Evolutionary conservation across 2,888 invertebrate species (phyloP), one percentile per base, ranked within the genome.

Genomic region (Aelia acuminata): DNA sequence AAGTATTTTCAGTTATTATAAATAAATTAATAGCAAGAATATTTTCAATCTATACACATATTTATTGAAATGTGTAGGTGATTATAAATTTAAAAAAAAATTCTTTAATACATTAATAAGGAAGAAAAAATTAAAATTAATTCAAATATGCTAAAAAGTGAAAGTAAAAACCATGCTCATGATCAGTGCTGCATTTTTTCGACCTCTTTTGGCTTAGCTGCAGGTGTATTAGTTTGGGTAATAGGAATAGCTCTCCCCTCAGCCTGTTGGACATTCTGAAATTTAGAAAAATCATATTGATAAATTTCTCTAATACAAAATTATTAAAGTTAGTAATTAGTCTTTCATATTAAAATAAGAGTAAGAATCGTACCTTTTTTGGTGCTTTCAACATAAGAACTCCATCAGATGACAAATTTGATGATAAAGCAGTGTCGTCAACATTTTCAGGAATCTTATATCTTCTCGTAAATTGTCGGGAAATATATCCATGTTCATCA

Each of bases 401-500:
- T 0, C 92, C 93, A 88, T 92, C 92, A 22, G 92, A 90, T 22
- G 92, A 92, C 47, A 93, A 90, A 7, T 91, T 91, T 35, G 92
- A 92, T 5, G 90, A 91, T 31, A 93, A 90, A 8, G 91, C 90
- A 18, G 92, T 91, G 4, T 92, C 91, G 75, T 92, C 91, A 11
- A 92, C 92, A 84, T 91, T 92, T 84, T 92, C 91, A 3, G 93
- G 93, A 22, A 93, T 89, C 57, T 91, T 91, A 90, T 92, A 93
- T 84, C 92, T 91, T 7, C 93, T 91, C 39, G 91, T 91, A 90
- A 93, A 93, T 88, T 92, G 92, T 18, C 93, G 90, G n/a, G 92
- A 91, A 86, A 93, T 91, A 89, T 91, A 91, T 1, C 92, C 93
- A 90, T 92, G 92, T 87, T 92, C 92, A 88, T 93, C 93, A 13